phyloP scores from a whole-genome alignment of 92 coral and sea anemone genomes.

The Desmophyllum pertusum region DNA sequence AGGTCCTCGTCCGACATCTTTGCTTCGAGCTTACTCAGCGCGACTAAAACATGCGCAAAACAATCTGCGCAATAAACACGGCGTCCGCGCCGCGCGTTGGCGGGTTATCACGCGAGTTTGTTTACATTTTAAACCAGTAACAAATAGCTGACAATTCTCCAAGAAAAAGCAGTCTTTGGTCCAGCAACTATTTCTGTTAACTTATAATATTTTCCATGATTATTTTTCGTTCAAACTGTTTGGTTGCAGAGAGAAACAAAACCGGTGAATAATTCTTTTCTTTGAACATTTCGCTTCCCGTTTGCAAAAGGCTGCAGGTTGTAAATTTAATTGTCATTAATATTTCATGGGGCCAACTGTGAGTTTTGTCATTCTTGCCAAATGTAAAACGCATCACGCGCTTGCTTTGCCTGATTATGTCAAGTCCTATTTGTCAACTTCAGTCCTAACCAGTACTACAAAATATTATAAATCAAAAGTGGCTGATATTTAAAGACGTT shows the following conservation, averaged over 20 bases:
- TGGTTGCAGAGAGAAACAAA: background rate
- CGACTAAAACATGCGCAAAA: slow-evolving; percentile 80
- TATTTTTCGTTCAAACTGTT: background rate
- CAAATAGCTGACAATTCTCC: slow-evolving; percentile 7
- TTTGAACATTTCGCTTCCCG: slow-evolving; percentile 18
- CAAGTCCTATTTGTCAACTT: slow-evolving; percentile 10
- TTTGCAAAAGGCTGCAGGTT: slow-evolving; percentile 42
- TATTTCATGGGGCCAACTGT: slow-evolving; percentile 38
- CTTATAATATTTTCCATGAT: background rate
- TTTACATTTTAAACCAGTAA: slow-evolving; percentile 43
- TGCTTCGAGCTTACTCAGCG: slow-evolving; percentile 57
- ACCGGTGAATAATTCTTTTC: background rate
- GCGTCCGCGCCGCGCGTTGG: slow-evolving; percentile 80
- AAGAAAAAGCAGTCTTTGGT: background rate
- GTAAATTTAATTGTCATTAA: slow-evolving; percentile 31
- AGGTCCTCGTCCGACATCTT: slow-evolving; percentile 98
- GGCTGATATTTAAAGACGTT: background rate
- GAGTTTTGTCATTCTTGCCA: slow-evolving; percentile 47
- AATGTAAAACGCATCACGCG: slow-evolving; percentile 27
- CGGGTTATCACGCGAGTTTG: slow-evolving; percentile 68
- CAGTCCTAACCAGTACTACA: background rate
- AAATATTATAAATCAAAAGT: background rate
- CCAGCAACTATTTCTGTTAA: background rate
- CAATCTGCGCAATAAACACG: slow-evolving; percentile 76
- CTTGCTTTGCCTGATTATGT: slow-evolving; percentile 5